phyloP scores from a whole-genome alignment of 2,113 vertebrate species.

The Actinemys pallida region DNA sequence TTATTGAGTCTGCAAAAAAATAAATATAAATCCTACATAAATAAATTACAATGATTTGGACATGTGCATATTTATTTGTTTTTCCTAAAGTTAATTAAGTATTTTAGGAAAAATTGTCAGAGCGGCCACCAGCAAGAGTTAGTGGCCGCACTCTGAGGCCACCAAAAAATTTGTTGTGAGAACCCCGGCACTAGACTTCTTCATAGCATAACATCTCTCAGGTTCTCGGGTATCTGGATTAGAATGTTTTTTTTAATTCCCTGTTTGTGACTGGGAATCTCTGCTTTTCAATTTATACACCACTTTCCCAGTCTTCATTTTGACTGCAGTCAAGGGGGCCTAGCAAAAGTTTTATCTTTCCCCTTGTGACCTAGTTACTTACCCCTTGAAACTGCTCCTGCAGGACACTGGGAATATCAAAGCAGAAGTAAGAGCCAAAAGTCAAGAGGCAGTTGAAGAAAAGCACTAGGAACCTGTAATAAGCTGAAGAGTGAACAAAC shows the following conservation, averaged over 20 bases:
- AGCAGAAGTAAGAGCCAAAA: conserved; percentile 87
- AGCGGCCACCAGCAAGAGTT: too few species aligned
- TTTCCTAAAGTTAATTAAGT: too few species aligned
- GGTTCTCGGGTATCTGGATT: background rate
- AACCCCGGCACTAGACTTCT: background rate
- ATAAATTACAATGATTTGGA: too few species aligned
- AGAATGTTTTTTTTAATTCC: background rate
- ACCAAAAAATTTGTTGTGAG: too few species aligned
- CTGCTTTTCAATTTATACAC: fast-evolving
- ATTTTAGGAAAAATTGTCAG: too few species aligned
- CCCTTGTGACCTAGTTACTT: conserved; percentile 10
- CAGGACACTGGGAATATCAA: conserved; percentile 85
- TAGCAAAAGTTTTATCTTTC: fast-evolving
- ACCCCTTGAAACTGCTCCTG: conserved; percentile 88
- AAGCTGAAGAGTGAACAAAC: conserved; percentile 7
- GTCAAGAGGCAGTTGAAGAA: conserved; percentile 88
- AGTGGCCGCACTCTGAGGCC: too few species aligned
- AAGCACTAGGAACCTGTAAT: conserved; percentile 83
- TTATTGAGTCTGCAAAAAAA: too few species aligned
- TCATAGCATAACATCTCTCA: background rate
- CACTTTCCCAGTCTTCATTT: fast-evolving
- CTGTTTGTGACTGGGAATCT: fast-evolving
- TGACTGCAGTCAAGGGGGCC: background rate
- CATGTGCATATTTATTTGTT: too few species aligned
- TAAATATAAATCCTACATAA: too few species aligned